Evolutionary conservation across 2,797 vertebrate species (phyloP).

Genomic region (Phrynocephalus guinanensis): DNA sequence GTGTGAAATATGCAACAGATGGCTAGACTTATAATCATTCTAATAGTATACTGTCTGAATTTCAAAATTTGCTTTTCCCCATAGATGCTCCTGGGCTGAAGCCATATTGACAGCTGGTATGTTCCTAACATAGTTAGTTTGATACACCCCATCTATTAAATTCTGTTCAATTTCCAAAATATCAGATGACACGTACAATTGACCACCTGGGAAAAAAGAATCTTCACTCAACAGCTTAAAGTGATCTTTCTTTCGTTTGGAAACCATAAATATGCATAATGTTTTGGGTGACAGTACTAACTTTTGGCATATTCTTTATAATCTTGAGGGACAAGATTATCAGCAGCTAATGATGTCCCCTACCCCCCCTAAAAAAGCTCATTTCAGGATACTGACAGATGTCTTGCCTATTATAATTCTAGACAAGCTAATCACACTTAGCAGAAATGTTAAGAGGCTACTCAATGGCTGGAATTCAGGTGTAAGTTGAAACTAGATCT

Average conservation of each 20-base stretch:
- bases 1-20: constrained; percentile 82
- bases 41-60: constrained; percentile 77
- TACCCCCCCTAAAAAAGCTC: constrained; percentile 17
- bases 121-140: constrained; percentile 80
- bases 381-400: constrained; percentile 58
- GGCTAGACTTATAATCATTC: constrained; percentile 79
- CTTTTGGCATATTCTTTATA: constrained; percentile 29
- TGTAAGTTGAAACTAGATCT: too few species aligned
- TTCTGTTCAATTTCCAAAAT: constrained; percentile 80
- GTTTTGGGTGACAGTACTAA: constrained; percentile 64
- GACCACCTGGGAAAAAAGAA: constrained; percentile 80
- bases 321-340: constrained; percentile 53
- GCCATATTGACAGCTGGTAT: constrained; percentile 82
- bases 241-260: constrained; percentile 53
- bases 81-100: constrained; percentile 77
- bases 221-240: constrained; percentile 73
- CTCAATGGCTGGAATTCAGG: too few species aligned
- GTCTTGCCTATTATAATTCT: constrained; percentile 41
- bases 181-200: constrained; percentile 82
- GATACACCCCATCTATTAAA: constrained; percentile 85
- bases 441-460: neutral
- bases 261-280: constrained; percentile 45
- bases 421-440: constrained; percentile 48
- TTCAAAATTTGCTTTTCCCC: constrained; percentile 78
- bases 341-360: constrained; percentile 27